Percentiles rank a stretch among this genome's conserved stretches.
Conservation (phyloP, 2,888 invertebrate genomes). For the Synergus japonicus region DNA sequence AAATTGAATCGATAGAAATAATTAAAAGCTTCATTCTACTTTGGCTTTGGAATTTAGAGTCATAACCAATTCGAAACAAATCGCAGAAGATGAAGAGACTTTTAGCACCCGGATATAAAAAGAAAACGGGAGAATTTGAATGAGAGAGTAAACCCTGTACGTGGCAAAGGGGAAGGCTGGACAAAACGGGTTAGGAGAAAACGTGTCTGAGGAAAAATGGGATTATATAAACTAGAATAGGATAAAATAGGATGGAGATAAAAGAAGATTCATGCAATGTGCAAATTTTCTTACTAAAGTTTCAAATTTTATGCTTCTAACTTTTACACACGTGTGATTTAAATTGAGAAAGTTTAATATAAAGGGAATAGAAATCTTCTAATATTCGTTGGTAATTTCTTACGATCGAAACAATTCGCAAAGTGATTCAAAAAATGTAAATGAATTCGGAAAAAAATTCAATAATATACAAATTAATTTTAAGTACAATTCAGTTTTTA, state of each 20-base stretch:
- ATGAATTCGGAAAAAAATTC: too few species aligned
- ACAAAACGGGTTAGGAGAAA: slow-evolving; percentile 9
- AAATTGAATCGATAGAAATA: too few species aligned
- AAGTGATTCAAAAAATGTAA: too few species aligned
- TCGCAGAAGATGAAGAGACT: neutral
- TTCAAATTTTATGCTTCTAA: slow-evolving; percentile 33
- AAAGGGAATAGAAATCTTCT: neutral
- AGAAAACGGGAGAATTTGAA: neutral
- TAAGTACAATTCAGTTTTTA: neutral
- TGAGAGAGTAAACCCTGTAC: neutral
- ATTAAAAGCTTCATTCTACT: too few species aligned
- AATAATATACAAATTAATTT: too few species aligned
- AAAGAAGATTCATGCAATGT: slow-evolving; percentile 40
- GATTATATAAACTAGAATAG: slow-evolving; percentile 28
- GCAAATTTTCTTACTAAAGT: slow-evolving; percentile 38
- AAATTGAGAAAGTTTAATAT: neutral
- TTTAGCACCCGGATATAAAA: neutral
- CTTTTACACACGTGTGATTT: neutral
- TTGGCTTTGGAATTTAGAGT: too few species aligned
- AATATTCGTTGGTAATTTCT: neutral
- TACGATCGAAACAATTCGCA: neutral
- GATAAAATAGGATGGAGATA: slow-evolving; percentile 29
- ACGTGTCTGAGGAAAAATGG: slow-evolving; percentile 23
- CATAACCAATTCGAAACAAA: neutral
- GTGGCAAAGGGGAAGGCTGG: neutral